Conservation (phyloP, 2,113 vertebrate species). For the Malurus alboscapulatus region DNA sequence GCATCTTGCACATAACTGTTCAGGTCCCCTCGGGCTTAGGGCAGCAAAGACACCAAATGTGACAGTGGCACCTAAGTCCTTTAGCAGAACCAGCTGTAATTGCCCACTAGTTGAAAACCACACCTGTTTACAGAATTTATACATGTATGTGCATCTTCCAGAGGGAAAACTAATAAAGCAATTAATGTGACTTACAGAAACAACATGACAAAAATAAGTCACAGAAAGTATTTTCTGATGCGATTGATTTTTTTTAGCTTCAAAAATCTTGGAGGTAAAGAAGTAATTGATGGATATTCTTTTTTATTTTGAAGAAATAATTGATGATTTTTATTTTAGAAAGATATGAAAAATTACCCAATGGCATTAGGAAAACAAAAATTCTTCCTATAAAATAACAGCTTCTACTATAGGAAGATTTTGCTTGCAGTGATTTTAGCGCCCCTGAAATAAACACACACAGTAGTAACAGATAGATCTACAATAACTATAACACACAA, state of each 20-base stretch:
- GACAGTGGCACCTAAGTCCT: background rate
- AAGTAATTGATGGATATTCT: background rate
- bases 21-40: background rate
- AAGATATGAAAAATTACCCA: background rate
- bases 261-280: background rate
- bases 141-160: background rate
- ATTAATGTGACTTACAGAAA: background rate
- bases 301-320: background rate
- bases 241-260: background rate
- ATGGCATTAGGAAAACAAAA: background rate
- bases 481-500: background rate
- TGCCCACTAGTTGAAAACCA: background rate
- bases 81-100: background rate
- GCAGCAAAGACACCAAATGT: background rate
- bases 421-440: background rate
- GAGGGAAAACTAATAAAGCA: background rate
- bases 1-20: background rate
- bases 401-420: background rate
- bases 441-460: background rate
- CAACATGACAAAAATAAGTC: background rate
- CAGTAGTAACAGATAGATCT: rapidly evolving
- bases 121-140: background rate
- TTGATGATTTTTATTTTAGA: background rate
- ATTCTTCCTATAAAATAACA: background rate
- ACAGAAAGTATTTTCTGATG: background rate